Evolutionary conservation across 2,113 vertebrate genomes (phyloP).

Genomic region (Apistogramma diplotaenia): DNA sequence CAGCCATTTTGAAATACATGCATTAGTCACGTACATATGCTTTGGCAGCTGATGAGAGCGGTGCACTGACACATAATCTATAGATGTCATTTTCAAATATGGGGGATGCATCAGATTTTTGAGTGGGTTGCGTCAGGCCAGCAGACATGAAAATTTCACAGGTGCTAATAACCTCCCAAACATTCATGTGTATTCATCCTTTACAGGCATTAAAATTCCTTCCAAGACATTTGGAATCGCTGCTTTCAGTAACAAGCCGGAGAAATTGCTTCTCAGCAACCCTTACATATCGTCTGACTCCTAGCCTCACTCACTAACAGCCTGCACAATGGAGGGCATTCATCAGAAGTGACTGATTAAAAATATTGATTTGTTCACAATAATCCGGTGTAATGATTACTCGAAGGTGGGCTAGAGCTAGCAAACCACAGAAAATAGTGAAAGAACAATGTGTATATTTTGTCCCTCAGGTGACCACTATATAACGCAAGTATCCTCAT

Average conservation of each 20-base stretch:
- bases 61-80: not conserved
- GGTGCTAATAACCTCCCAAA: not conserved
- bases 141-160: not conserved
- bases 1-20: not conserved
- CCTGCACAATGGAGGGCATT: not conserved
- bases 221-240: not conserved
- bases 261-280: not conserved
- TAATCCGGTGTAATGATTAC: not conserved
- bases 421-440: not conserved
- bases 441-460: not conserved
- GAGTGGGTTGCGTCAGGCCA: not conserved
- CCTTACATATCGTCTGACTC: not conserved
- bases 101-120: not conserved
- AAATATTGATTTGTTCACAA: conserved; percentile 3
- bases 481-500: not conserved
- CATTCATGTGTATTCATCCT: not conserved
- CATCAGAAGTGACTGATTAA: not conserved
- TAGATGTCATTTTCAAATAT: not conserved
- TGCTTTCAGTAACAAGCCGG: not conserved
- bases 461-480: not conserved
- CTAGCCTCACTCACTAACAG: not conserved
- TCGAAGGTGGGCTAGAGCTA: not conserved
- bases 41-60: not conserved
- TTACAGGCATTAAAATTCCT: not conserved
- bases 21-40: not conserved